These are phyloP conservation scores for Leptarthrus brevirostris DNA, from an alignment of 2,888 invertebrate species.

Conservation along the genomic window DNA sequence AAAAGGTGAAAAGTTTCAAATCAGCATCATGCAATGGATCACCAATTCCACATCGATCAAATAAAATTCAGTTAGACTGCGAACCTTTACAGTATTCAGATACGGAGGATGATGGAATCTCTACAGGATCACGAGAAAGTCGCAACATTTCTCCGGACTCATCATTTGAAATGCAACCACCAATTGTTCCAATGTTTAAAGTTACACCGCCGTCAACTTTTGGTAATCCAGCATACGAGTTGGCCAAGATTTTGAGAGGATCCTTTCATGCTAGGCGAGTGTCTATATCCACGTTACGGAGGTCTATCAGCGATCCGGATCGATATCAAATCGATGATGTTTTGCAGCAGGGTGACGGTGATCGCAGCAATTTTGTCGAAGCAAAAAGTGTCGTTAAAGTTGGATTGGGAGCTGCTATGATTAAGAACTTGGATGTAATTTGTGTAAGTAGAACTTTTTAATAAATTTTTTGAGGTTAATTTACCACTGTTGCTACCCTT, in stretches of 20 bases:
- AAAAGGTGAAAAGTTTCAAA: constrained; percentile 46
- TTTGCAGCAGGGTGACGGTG: not conserved
- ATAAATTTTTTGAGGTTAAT: too few species aligned
- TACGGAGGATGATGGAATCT: constrained; percentile 60
- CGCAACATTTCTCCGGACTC: constrained; percentile 62
- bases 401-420: constrained; percentile 58
- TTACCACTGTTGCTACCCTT: not conserved
- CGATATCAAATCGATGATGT: constrained; percentile 57
- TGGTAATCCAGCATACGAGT: constrained; percentile 61
- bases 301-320: constrained; percentile 65
- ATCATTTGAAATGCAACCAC: constrained; percentile 64
- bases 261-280: constrained; percentile 65
- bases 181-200: constrained; percentile 64
- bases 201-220: constrained; percentile 60
- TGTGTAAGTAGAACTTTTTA: constrained; percentile 61
- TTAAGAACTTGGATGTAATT: constrained; percentile 60
- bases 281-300: constrained; percentile 62
- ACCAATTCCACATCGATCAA: constrained; percentile 58
- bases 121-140: constrained; percentile 52
- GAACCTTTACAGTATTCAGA: constrained; percentile 54
- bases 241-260: constrained; percentile 61
- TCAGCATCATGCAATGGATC: constrained; percentile 57
- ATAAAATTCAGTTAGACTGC: constrained; percentile 47
- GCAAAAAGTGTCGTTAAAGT: constrained; percentile 30
- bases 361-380: constrained; percentile 28